Evolutionary conservation across 2,888 invertebrate genomes (phyloP).

Genomic region (Drosophila colorata): DNA sequence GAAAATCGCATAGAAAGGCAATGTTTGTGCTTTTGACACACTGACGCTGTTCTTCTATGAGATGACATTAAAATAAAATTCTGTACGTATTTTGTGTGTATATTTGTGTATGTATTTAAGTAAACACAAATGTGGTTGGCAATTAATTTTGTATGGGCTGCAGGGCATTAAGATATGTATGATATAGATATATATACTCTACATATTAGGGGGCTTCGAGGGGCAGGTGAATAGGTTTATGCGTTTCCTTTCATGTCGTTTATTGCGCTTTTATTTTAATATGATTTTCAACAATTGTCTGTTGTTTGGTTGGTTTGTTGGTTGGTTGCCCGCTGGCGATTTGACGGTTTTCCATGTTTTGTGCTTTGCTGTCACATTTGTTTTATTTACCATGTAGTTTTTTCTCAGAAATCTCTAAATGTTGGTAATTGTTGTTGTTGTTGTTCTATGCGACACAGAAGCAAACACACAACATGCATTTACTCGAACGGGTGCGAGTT

Average conservation of each 20-base stretch:
- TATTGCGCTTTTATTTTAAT: constrained; percentile 64
- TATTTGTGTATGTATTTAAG: background rate
- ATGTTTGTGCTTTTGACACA: background rate
- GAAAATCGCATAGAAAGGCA: constrained; percentile 11
- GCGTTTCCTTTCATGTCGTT: constrained; percentile 39
- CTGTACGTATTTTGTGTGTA: background rate
- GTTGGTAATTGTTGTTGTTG: constrained; percentile 28
- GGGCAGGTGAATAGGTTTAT: constrained; percentile 5
- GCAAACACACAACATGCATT: constrained; percentile 16
- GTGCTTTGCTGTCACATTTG: constrained; percentile 35
- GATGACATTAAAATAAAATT: background rate
- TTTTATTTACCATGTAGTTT: constrained; percentile 39
- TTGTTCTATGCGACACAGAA: constrained; percentile 5
- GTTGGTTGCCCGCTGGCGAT: constrained; percentile 12
- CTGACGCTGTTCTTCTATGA: background rate
- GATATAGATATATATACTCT: background rate
- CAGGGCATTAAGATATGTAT: background rate
- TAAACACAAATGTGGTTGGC: background rate
- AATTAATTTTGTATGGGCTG: constrained; percentile 1
- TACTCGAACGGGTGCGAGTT: constrained; percentile 8
- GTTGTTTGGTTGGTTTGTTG: constrained; percentile 25
- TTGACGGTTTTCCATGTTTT: constrained; percentile 7
- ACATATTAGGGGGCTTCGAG: background rate
- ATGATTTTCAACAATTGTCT: constrained; percentile 66
- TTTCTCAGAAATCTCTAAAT: constrained; percentile 35